Percentiles rank a stretch among this genome's conserved stretches.
Conservation (phyloP, 2,888 invertebrate species). For the Drosophila emarginata region DNA sequence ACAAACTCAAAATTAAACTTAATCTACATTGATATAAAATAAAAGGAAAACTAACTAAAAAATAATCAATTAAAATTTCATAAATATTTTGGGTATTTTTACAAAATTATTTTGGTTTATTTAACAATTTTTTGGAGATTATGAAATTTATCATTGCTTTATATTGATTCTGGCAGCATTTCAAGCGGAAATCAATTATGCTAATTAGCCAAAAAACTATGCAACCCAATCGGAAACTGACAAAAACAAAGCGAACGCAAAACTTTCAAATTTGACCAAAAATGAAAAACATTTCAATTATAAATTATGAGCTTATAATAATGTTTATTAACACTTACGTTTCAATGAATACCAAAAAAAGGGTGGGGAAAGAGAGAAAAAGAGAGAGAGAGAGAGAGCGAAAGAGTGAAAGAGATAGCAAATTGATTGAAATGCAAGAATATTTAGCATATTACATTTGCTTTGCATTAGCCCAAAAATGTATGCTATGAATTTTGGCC, state of each 20-base stretch:
- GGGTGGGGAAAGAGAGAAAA: neutral
- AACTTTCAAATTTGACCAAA: constrained; percentile 4
- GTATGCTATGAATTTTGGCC: constrained; percentile 14
- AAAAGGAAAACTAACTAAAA: too few relatives aligned
- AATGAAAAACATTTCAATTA: constrained; percentile 22
- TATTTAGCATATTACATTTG: constrained; percentile 30
- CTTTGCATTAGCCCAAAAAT: constrained; percentile 3
- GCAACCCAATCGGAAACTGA: neutral
- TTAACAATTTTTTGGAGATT: neutral
- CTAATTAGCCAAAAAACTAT: neutral
- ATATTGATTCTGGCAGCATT: neutral
- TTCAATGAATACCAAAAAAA: constrained; percentile 7
- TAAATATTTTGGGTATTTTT: neutral
- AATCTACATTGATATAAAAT: too few relatives aligned
- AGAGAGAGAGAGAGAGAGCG: neutral
- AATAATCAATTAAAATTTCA: too few relatives aligned
- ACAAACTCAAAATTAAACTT: too few relatives aligned
- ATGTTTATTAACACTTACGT: constrained; percentile 33
- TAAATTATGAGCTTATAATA: constrained; percentile 28
- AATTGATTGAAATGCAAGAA: constrained; percentile 26
- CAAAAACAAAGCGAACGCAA: neutral
- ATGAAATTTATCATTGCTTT: constrained; percentile 2
- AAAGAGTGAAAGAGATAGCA: neutral
- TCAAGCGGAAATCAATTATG: constrained; percentile 6
- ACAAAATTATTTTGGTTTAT: neutral